Percentiles rank a stretch among this genome's conserved stretches.
phyloP scores from a whole-genome alignment of 2,888 invertebrate species.

The Sthenelais limicola region DNA sequence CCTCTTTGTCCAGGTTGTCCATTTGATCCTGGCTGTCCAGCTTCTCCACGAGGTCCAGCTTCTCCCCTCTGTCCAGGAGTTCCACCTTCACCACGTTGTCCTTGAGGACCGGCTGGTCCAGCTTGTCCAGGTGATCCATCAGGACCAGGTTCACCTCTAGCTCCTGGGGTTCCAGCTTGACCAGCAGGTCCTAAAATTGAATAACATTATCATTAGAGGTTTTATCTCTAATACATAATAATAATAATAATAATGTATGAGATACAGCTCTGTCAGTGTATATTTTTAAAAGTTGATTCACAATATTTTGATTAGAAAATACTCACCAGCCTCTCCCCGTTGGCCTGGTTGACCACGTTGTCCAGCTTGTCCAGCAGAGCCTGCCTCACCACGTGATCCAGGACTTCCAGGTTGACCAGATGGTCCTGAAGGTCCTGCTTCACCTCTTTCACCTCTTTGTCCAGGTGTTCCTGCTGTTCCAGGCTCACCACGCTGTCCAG shows the following conservation, averaged over 20 bases:
- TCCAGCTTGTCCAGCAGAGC: conserved; percentile 35
- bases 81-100: conserved; percentile 62
- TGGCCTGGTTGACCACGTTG: conserved; percentile 15
- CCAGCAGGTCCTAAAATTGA: conserved; percentile 42
- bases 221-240: not conserved
- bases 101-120: conserved; percentile 28
- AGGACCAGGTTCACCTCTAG: conserved; percentile 41
- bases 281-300: not conserved
- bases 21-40: conserved; percentile 57
- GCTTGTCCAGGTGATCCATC: not conserved
- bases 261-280: too few species aligned
- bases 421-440: conserved; percentile 37
- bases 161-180: conserved; percentile 44
- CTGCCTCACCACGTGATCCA: conserved; percentile 12
- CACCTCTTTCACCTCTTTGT: not conserved
- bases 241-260: not conserved
- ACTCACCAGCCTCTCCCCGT: conserved; percentile 2
- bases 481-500: conserved; percentile 50
- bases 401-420: conserved; percentile 37
- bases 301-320: not conserved
- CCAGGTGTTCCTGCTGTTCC: conserved; percentile 18
- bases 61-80: conserved; percentile 66
- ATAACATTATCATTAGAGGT: not conserved
- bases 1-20: conserved; percentile 68
- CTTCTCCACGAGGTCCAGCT: conserved; percentile 51